Evolutionary conservation across 2,888 invertebrate species (phyloP).

Genomic region (Drosophila antonietae): DNA sequence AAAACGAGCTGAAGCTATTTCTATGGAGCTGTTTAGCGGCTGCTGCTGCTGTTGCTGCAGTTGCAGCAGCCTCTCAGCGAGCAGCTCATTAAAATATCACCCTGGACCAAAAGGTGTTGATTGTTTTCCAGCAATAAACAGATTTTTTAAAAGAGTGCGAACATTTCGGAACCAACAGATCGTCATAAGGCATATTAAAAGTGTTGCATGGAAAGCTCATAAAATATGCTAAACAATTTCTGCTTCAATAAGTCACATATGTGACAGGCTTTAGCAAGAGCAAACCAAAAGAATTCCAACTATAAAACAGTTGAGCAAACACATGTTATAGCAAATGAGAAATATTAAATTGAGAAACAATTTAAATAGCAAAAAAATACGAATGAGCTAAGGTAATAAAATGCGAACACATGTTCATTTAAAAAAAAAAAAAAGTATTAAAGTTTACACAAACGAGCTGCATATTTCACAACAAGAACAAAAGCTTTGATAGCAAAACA

Average conservation of each 20-base stretch:
- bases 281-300: background rate
- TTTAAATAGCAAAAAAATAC: background rate
- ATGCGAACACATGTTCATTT: constrained; percentile 2
- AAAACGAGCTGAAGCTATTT: constrained; percentile 26
- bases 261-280: background rate
- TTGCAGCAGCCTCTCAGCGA: constrained; percentile 27
- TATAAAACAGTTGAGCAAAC: background rate
- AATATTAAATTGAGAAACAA: background rate
- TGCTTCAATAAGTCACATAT: constrained; percentile 6
- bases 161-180: constrained; percentile 32
- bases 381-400: constrained; percentile 3
- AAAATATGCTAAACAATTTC: constrained; percentile 12
- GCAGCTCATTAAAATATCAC: constrained; percentile 60
- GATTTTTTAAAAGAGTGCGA: constrained; percentile 50
- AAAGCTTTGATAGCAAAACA: background rate
- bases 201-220: constrained; percentile 3
- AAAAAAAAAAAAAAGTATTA: background rate
- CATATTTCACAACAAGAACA: constrained; percentile 1
- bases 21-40: constrained; percentile 15
- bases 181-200: constrained; percentile 14
- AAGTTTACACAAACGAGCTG: constrained; percentile 1
- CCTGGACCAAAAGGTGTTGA: constrained; percentile 53
- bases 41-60: constrained; percentile 12
- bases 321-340: background rate
- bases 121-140: constrained; percentile 52